A percentile compares a stretch with the other conserved stretches of the same genome.
Evolutionary conservation across 2,113 vertebrate genomes (phyloP).

Genomic region (Bungarus multicinctus): DNA sequence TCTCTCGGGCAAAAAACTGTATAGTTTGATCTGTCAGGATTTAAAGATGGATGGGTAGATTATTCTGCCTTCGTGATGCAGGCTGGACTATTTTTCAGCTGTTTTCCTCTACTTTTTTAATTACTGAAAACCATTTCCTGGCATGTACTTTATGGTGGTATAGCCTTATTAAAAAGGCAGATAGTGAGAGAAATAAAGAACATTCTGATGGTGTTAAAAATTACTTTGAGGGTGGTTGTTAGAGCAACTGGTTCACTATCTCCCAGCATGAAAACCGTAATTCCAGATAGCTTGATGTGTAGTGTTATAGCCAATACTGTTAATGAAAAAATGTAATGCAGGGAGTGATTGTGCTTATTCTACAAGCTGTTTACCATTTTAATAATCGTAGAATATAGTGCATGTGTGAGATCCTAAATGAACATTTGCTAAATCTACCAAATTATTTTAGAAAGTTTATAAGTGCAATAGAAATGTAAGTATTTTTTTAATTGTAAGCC

Average conservation of each 20-base stretch:
- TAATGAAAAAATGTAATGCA: not conserved
- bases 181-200: not conserved
- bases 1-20: not conserved
- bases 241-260: not conserved
- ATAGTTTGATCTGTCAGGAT: not conserved
- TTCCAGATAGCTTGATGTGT: not conserved
- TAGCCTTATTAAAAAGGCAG: not conserved
- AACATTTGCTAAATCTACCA: slow-evolving; percentile 20
- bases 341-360: not conserved
- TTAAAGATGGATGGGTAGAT: not conserved
- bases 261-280: not conserved
- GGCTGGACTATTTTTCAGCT: not conserved
- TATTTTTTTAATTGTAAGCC: slow-evolving; percentile 24
- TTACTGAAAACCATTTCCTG: not conserved
- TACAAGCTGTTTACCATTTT: not conserved
- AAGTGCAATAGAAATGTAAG: slow-evolving; percentile 46
- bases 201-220: not conserved
- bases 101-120: not conserved
- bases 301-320: not conserved
- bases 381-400: not conserved
- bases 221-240: not conserved
- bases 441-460: slow-evolving; percentile 42
- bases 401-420: not conserved
- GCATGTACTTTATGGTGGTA: not conserved
- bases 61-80: not conserved